Conservation (phyloP, 2,113 vertebrate genomes). For the Heterochromis multidens region DNA sequence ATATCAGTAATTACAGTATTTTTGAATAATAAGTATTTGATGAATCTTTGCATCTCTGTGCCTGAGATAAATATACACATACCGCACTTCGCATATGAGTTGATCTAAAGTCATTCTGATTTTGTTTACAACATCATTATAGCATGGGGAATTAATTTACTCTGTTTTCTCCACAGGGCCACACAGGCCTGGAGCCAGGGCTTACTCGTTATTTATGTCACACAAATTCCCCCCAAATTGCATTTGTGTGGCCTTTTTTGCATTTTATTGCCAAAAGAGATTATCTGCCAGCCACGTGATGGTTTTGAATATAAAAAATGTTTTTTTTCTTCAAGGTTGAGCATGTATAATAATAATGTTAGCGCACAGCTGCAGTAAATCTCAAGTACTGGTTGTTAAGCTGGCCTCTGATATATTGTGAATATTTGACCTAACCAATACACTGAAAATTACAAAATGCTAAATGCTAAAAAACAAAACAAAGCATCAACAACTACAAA, state of each 20-base stretch:
- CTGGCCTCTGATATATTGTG: not conserved
- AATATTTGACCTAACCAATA: not conserved
- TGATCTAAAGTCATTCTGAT: slow-evolving; percentile 41
- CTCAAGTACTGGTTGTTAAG: not conserved
- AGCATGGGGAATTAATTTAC: slow-evolving; percentile 56
- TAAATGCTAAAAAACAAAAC: no score
- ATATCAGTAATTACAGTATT: not conserved
- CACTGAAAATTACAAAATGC: no score
- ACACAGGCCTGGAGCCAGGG: slow-evolving; percentile 53
- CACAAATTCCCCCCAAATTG: slow-evolving; percentile 47
- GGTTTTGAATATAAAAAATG: slow-evolving; percentile 2
- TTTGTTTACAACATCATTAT: slow-evolving; percentile 56
- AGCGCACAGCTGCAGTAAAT: not conserved
- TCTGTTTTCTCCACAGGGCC: slow-evolving; percentile 40
- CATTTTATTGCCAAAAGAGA: slow-evolving; percentile 42
- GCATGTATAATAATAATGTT: not conserved
- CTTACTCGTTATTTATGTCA: slow-evolving; percentile 61
- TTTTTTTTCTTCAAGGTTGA: not conserved
- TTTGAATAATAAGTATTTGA: not conserved
- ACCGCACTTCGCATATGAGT: not conserved
- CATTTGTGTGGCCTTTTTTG: slow-evolving; percentile 54
- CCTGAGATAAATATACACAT: not conserved
- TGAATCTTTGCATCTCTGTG: not conserved
- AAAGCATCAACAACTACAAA: no score
- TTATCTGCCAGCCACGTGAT: slow-evolving; percentile 17